These are phyloP conservation scores for Clarias platycephalus DNA, from an alignment of 2,797 vertebrate species.

Conservation along the genomic window DNA sequence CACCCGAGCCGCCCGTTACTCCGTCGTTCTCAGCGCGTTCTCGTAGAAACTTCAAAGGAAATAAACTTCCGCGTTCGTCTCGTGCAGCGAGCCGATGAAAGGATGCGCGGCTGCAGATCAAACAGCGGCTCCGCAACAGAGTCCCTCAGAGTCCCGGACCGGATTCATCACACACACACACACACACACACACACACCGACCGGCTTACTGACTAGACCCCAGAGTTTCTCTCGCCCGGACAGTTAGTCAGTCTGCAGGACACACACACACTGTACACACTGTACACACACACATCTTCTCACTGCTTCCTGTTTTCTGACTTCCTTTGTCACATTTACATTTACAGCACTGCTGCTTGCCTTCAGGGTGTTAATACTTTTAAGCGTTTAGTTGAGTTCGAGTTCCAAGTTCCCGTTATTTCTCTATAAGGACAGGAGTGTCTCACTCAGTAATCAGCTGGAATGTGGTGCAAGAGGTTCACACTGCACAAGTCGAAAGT, in stretches of 20 bases:
- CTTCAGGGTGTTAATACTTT: not conserved
- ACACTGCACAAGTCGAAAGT: too few relatives aligned
- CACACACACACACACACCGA: too few relatives aligned
- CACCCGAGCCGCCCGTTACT: too few relatives aligned
- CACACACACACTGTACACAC: too few relatives aligned
- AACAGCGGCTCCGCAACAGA: too few relatives aligned
- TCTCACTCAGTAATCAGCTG: not conserved
- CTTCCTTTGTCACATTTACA: constrained; percentile 27
- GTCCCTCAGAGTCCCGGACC: too few relatives aligned
- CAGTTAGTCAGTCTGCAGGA: too few relatives aligned
- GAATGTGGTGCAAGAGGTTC: not conserved
- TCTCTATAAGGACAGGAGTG: not conserved
- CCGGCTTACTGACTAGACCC: too few relatives aligned
- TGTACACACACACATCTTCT: not conserved
- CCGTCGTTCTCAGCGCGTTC: not conserved
- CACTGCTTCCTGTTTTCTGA: constrained; percentile 48
- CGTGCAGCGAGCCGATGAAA: not conserved
- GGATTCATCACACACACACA: too few relatives aligned
- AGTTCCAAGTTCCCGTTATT: not conserved
- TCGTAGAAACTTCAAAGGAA: not conserved
- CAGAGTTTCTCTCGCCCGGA: too few relatives aligned
- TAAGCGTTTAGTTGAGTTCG: not conserved
- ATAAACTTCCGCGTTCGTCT: not conserved
- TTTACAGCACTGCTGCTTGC: not conserved
- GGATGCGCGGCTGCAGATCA: not conserved